Percentiles rank a stretch among this genome's conserved stretches.
phyloP scores from a whole-genome alignment of 2,888 invertebrate genomes.

The Apomyelois bistriatella region DNA sequence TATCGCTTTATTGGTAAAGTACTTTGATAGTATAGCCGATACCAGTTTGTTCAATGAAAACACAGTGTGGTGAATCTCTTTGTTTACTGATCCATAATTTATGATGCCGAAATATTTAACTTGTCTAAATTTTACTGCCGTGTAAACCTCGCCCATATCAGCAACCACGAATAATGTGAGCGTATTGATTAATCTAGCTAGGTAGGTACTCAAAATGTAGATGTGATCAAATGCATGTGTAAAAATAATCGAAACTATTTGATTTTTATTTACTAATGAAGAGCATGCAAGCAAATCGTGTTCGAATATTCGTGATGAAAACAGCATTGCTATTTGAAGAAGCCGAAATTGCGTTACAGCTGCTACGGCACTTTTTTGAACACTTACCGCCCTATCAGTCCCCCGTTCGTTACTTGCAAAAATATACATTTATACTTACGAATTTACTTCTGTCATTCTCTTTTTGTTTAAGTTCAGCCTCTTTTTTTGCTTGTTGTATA shows the following conservation, averaged over 20 bases:
- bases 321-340: conserved; percentile 54
- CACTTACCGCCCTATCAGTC: conserved; percentile 77
- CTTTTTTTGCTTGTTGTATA: conserved; percentile 80
- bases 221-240: conserved; percentile 29
- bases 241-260: conserved; percentile 22
- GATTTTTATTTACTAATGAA: conserved; percentile 22
- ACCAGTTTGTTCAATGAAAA: conserved; percentile 8
- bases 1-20: conserved; percentile 17
- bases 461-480: conserved; percentile 78
- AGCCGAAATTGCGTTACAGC: conserved; percentile 62
- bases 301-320: conserved; percentile 27
- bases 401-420: conserved; percentile 58
- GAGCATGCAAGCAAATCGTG: conserved; percentile 42
- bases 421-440: conserved; percentile 78
- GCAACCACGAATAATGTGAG: conserved; percentile 14
- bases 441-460: conserved; percentile 80
- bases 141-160: conserved; percentile 16
- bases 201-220: conserved; percentile 14
- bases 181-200: conserved; percentile 25
- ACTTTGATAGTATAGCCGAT: conserved; percentile 15
- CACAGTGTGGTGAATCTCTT: conserved; percentile 15
- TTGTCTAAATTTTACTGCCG: conserved; percentile 5
- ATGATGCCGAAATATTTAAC: background rate
- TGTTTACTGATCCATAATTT: conserved; percentile 12
- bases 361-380: conserved; percentile 54